A percentile compares a stretch with the other conserved stretches of the same genome.
Evolutionary conservation across 2,113 vertebrate genomes (phyloP).

Genomic region (Neolamprologus hecqui): DNA sequence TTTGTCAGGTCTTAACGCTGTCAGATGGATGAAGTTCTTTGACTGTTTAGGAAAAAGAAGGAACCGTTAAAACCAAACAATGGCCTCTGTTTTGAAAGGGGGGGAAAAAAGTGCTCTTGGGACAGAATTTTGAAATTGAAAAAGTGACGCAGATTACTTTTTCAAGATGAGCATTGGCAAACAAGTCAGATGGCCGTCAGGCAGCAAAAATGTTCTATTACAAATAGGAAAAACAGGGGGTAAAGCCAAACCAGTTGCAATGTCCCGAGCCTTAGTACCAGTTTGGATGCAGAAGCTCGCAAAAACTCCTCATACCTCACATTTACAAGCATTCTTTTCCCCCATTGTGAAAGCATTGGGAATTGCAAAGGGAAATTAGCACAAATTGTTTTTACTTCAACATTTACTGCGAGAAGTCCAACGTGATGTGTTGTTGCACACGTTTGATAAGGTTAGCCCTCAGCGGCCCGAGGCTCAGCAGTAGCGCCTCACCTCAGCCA

Average conservation of each 20-base stretch:
- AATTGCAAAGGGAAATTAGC: slow-evolving; percentile 49
- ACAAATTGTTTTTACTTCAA: slow-evolving; percentile 49
- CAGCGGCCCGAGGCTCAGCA: slow-evolving; percentile 12
- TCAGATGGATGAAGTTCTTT: not conserved
- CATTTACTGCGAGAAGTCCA: slow-evolving; percentile 30
- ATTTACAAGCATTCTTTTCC: slow-evolving; percentile 50
- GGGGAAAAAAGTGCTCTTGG: not conserved
- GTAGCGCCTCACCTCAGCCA: not conserved
- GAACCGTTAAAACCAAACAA: slow-evolving; percentile 13
- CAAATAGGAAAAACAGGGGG: not conserved
- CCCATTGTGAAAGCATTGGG: slow-evolving; percentile 16
- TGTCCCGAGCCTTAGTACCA: slow-evolving; percentile 1
- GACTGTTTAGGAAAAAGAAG: not conserved
- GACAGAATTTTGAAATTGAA: not conserved
- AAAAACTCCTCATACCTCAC: not conserved
- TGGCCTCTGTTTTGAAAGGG: slow-evolving; percentile 8
- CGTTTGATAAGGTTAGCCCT: slow-evolving; percentile 9
- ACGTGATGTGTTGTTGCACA: not conserved
- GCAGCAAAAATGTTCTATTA: slow-evolving; percentile 4
- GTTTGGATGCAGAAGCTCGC: not conserved
- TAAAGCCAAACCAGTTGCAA: not conserved
- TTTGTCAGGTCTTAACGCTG: not conserved
- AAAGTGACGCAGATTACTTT: not conserved
- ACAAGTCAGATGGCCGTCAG: not conserved
- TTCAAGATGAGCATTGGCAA: not conserved